Conservation (phyloP, 2,113 vertebrate species). For the Hippocampus mohnikei region DNA sequence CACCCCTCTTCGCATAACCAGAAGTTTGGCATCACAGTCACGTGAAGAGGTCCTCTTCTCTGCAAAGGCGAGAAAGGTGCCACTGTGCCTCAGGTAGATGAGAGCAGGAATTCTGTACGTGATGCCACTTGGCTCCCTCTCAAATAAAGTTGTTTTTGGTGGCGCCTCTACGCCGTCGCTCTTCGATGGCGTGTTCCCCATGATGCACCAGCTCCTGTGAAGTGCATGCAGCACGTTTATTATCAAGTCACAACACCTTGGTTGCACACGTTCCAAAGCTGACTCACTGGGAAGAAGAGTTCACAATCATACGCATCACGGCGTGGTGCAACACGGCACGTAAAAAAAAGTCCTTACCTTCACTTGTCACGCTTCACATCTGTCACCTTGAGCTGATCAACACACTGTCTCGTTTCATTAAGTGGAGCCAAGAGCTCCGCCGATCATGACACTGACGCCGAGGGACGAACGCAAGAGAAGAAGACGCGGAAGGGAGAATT, state of each 20-base stretch:
- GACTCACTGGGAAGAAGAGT: constrained; percentile 28
- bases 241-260: not conserved
- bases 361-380: constrained; percentile 34
- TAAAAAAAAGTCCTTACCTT: constrained; percentile 43
- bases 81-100: constrained; percentile 72
- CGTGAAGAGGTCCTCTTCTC: constrained; percentile 77
- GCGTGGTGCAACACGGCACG: not conserved
- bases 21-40: constrained; percentile 78
- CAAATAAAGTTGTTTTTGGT: constrained; percentile 76
- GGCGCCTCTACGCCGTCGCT: constrained; percentile 45
- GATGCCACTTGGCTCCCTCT: constrained; percentile 60
- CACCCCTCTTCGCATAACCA: constrained; percentile 83
- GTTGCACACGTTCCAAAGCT: constrained; percentile 6
- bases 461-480: constrained; percentile 28
- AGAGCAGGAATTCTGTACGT: constrained; percentile 89
- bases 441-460: constrained; percentile 44
- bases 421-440: constrained; percentile 20
- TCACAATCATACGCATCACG: constrained; percentile 32
- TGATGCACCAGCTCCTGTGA: constrained; percentile 50
- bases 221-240: constrained; percentile 5
- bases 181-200: constrained; percentile 61
- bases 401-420: constrained; percentile 31
- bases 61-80: constrained; percentile 84
- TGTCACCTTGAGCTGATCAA: constrained; percentile 18
- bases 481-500: not conserved